Base-by-base conservation (phyloP, 2,113 vertebrate genomes). In the Acrocephalus kingi region DNA sequence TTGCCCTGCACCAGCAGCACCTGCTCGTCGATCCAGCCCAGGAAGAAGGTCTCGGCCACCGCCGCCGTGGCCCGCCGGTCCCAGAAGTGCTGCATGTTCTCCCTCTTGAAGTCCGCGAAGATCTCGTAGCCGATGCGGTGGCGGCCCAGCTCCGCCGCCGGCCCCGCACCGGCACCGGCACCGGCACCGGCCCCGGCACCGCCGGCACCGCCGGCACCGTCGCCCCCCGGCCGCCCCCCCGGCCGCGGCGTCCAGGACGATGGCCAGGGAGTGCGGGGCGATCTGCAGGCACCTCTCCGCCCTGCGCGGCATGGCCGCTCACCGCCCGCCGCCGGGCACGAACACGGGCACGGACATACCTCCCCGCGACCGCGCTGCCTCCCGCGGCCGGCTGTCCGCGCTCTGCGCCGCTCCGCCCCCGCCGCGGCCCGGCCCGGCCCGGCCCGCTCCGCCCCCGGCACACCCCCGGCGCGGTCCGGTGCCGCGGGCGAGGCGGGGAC, bases 11-110 rank as follows among this genome's bases (percentile, higher is more conserved):
- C 98, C 93, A 99, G 98, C 95, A 99, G 98, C 97, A 99, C 99
- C 96, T 99, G 99, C 97, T 99, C 99, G 97, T 99, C 99, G 96
- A 99, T 99, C 99, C 99, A 99, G 92, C 99, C 99, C 96, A 99
- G 97, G 96, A 99, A 99, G 96, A 99, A 99, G 56, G 98, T 99
- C 97, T 99, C 99, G 14, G 99, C 98, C 94, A 99, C 98, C 15
- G 99, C 99, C 77, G 99, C 98, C 13, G 99, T 99, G 93, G 99
- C 98, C 76, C 98, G 98, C 97, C 98, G 98, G 97, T 99, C 99
- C 99, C 99, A 99, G 92, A 99, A 99, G 86, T 99, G 99, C 94
- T 99, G 98, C 95, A 98, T 98, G 96, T 99, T 99, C 95, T 99
- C 98, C 23, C 98, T 98, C 96, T 99, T 99, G 97, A 99, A 99